Conservation (phyloP, 2,113 vertebrate species). For the Entomyzon cyanotis region DNA sequence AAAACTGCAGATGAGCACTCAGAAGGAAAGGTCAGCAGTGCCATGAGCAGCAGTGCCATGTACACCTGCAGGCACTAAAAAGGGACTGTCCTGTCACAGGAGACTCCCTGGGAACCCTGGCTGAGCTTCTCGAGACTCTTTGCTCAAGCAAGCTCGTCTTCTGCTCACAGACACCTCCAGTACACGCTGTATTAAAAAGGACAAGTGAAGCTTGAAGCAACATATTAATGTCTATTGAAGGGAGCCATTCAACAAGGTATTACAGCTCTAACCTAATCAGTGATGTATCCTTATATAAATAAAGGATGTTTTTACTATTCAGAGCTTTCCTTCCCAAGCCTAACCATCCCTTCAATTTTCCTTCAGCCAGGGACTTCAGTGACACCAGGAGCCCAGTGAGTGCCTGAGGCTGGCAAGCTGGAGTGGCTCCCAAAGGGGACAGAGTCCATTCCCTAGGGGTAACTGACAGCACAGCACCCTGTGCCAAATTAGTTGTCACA, state of each 20-base stretch:
- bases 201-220: background rate
- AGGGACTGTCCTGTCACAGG: background rate
- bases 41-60: background rate
- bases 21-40: background rate
- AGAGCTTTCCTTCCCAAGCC: background rate
- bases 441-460: background rate
- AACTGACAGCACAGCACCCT: background rate
- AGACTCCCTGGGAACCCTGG: background rate
- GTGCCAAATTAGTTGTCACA: background rate
- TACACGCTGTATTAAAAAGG: background rate
- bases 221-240: background rate
- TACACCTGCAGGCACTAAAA: background rate
- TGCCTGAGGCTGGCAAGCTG: background rate
- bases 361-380: background rate
- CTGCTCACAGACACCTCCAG: background rate
- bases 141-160: background rate
- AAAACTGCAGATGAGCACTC: background rate
- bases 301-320: background rate
- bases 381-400: background rate
- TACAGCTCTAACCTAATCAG: background rate
- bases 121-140: background rate
- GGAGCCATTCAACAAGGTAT: background rate
- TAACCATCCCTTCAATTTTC: background rate
- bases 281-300: background rate
- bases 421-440: background rate